These are phyloP conservation scores for Egretta garzetta DNA, from an alignment of 2,113 vertebrate species.

Conservation along the genomic window DNA sequence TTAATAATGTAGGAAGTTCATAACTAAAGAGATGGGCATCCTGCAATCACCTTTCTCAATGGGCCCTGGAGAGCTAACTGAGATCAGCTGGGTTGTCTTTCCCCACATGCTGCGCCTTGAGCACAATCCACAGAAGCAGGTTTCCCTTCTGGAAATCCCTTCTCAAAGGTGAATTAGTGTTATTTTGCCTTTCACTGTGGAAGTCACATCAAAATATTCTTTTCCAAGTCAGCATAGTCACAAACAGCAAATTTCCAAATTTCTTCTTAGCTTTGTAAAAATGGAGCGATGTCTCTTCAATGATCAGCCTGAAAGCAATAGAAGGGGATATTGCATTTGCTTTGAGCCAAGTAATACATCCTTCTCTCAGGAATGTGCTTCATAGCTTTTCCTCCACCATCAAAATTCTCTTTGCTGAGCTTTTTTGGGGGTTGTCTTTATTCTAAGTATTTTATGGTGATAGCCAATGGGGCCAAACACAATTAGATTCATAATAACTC, in stretches of 20 bases:
- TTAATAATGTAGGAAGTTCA: neutral
- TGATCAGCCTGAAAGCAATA: neutral
- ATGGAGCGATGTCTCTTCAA: neutral
- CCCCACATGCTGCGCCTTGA: neutral
- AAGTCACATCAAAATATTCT: neutral
- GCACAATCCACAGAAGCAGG: neutral
- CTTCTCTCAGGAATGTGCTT: neutral
- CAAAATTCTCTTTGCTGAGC: neutral
- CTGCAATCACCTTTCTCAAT: neutral
- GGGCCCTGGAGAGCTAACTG: neutral
- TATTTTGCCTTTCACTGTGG: neutral
- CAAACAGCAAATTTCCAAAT: neutral
- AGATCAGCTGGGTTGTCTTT: neutral
- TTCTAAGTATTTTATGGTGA: neutral
- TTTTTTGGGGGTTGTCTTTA: neutral
- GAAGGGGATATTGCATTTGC: neutral
- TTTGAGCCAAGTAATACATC: neutral
- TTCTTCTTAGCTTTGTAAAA: neutral
- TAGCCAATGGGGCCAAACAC: neutral
- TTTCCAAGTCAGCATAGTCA: neutral
- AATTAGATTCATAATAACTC: neutral
- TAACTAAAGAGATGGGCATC: no score
- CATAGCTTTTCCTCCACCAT: rapidly evolving
- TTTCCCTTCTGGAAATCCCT: neutral
- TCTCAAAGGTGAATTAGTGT: neutral